phyloP scores from a whole-genome alignment of 2,113 vertebrate genomes.

The Guaruba guarouba region DNA sequence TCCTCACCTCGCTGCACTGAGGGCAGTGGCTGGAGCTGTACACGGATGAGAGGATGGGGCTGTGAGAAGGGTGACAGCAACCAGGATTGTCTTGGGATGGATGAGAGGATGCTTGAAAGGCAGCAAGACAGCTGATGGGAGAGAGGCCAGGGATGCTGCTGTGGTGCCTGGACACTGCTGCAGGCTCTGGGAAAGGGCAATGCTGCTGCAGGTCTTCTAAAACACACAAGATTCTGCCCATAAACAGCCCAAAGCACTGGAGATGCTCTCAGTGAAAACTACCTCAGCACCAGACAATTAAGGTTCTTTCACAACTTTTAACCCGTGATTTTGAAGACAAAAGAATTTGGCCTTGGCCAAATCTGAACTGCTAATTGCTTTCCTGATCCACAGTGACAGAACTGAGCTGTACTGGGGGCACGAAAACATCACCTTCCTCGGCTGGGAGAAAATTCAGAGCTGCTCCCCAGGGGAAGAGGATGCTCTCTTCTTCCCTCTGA shows the following conservation, averaged over 20 bases:
- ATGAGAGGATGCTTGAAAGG: background rate
- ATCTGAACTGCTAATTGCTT: conserved; percentile 57
- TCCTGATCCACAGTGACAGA: background rate
- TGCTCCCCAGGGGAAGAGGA: background rate
- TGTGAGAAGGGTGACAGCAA: background rate
- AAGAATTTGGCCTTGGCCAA: conserved; percentile 41
- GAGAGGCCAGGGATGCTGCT: background rate
- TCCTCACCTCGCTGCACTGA: background rate
- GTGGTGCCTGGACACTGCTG: background rate
- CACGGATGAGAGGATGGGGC: background rate
- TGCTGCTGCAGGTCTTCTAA: background rate
- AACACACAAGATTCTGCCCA: background rate
- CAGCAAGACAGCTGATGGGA: background rate
- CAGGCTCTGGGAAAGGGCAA: background rate
- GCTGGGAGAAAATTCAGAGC: conserved; percentile 23
- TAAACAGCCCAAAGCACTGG: conserved; percentile 13
- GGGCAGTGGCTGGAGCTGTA: accelerated
- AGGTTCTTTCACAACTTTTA: conserved; percentile 49
- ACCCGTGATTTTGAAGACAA: conserved; percentile 50
- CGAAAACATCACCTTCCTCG: background rate
- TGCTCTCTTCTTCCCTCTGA: background rate
- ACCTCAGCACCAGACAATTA: conserved; percentile 49
- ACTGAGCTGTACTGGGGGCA: background rate
- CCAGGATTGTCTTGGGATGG: background rate
- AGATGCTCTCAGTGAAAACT: background rate